A percentile compares a stretch with the other conserved stretches of the same genome.
phyloP scores from a whole-genome alignment of 2,113 vertebrate genomes.

The Lutjanus erythropterus region DNA sequence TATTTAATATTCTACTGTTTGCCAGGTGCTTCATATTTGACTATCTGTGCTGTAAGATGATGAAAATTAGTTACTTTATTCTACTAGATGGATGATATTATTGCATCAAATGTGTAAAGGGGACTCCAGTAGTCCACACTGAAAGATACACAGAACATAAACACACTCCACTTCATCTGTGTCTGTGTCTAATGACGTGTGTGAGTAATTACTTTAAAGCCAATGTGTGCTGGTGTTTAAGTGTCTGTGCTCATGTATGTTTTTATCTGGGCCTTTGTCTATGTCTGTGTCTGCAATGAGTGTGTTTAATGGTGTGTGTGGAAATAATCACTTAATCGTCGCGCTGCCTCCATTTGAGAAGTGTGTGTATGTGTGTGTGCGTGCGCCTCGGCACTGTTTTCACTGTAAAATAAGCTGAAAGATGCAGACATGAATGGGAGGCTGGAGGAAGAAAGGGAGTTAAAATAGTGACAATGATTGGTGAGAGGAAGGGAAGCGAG shows the following conservation, averaged over 20 bases:
- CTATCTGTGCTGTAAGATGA: conserved; percentile 9
- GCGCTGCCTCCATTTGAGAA: conserved; percentile 70
- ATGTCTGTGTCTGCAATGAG: conserved; percentile 74
- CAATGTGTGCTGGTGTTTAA: conserved; percentile 72
- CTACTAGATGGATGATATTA: conserved; percentile 41
- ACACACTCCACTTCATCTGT: conserved; percentile 77
- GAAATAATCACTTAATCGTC: conserved; percentile 83
- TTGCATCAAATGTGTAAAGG: conserved; percentile 42
- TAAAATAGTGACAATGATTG: conserved; percentile 59
- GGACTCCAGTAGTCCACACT: conserved; percentile 36
- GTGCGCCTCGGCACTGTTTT: conserved; percentile 46
- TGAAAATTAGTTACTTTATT: conserved; percentile 35
- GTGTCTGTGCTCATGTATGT: conserved; percentile 79
- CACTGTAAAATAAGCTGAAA: conserved; percentile 55
- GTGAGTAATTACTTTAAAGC: conserved; percentile 80
- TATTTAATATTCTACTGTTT: conserved; percentile 2
- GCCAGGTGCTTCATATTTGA: neutral
- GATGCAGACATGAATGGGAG: conserved; percentile 53
- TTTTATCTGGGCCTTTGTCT: conserved; percentile 77
- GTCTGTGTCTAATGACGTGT: conserved; percentile 81
- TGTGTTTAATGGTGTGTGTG: conserved; percentile 84
- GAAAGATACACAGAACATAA: conserved; percentile 77
- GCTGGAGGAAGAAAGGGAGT: conserved; percentile 25
- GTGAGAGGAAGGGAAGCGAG: conserved; percentile 33
- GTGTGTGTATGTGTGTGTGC: conserved; percentile 53